These are phyloP conservation scores for Drosophila oshimai DNA, from an alignment of 1,140 invertebrate species.

Conservation along the genomic window DNA sequence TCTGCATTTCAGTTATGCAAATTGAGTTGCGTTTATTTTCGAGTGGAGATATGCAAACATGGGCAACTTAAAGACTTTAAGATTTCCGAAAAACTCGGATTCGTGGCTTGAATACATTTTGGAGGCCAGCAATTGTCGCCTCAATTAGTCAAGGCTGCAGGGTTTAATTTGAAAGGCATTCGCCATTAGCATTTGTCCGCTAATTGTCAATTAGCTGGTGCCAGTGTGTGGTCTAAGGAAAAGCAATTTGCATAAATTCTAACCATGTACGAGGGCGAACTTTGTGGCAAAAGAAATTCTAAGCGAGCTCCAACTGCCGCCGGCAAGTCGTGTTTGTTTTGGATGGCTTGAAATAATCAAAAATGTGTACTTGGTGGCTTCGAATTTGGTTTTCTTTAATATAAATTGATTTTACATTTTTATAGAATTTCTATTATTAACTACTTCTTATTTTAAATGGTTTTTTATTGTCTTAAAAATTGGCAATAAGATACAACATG, in stretches of 20 bases:
- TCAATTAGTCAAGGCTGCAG: constrained; percentile 35
- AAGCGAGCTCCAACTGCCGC: constrained; percentile 28
- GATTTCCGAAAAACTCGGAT: background rate
- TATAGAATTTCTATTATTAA: too few species aligned
- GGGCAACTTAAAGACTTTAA: background rate
- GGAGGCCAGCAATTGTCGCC: constrained; percentile 29
- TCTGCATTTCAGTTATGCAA: constrained; percentile 67
- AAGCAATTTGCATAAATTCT: constrained; percentile 32
- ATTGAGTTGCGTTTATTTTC: constrained; percentile 41
- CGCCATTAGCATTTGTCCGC: constrained; percentile 50
- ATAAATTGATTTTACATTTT: too few species aligned
- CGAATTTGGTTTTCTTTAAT: background rate
- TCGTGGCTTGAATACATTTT: constrained; percentile 38
- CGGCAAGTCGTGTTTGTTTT: constrained; percentile 24
- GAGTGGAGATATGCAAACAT: constrained; percentile 10
- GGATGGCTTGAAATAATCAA: too few species aligned
- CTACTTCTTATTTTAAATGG: too few species aligned
- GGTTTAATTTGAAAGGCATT: constrained; percentile 20
- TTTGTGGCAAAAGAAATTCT: background rate
- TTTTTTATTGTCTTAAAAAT: too few species aligned
- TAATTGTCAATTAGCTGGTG: constrained; percentile 61
- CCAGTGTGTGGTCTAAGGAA: constrained; percentile 8
- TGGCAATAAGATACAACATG: too few species aligned
- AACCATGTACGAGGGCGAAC: background rate
- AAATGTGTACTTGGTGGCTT: background rate